phyloP scores from a whole-genome alignment of 2,113 vertebrate species.

The Fukomys damarensis region DNA sequence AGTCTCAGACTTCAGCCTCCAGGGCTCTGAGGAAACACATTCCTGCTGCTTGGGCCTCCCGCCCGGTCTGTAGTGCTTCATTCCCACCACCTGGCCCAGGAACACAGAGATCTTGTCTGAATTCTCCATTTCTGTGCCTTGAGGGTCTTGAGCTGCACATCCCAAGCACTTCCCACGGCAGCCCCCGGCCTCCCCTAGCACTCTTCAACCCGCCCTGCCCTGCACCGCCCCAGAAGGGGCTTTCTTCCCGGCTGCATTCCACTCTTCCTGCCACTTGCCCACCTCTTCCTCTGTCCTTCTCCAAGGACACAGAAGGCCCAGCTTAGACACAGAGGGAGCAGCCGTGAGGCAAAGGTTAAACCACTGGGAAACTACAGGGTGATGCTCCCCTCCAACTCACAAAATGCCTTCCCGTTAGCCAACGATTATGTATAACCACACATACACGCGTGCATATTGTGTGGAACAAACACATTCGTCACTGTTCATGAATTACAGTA shows the following conservation, averaged over 20 bases:
- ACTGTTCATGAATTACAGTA: background rate
- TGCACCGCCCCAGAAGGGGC: too few relatives aligned
- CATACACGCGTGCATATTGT: background rate
- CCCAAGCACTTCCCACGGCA: background rate
- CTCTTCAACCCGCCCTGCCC: too few relatives aligned
- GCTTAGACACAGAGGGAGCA: background rate
- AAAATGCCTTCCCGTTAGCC: background rate
- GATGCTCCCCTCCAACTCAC: background rate
- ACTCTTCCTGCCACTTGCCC: background rate
- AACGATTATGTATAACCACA: background rate
- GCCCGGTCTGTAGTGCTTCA: background rate
- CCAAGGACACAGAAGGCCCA: background rate
- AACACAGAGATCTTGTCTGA: background rate
- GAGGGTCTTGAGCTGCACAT: background rate
- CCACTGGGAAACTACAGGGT: background rate
- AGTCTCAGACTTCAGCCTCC: background rate
- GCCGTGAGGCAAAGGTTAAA: background rate
- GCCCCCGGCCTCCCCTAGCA: rapidly evolving
- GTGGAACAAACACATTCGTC: background rate
- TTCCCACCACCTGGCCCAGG: background rate
- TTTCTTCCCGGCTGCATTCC: background rate
- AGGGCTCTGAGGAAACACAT: background rate
- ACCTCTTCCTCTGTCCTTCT: background rate
- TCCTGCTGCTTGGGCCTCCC: background rate
- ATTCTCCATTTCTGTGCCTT: background rate